Evolutionary conservation across 2,797 vertebrate genomes (phyloP), one percentile per base, ranked within the genome.

Genomic region (Mergus octosetaceus): DNA sequence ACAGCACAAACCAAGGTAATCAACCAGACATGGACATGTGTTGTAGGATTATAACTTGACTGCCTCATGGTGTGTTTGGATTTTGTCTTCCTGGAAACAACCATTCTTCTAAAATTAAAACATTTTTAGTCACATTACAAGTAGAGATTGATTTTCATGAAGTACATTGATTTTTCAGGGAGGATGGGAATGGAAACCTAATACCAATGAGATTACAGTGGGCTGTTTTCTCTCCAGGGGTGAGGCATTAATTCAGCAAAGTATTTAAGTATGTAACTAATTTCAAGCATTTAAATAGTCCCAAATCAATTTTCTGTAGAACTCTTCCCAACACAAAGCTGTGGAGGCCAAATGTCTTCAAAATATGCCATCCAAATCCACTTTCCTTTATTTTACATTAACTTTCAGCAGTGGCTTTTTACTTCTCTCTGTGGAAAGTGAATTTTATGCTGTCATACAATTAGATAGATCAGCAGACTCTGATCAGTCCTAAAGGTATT

Each of bases 261-360:
- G 9, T 74, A 65, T 87, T 93, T 94, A 90, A 83, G 24, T 32
- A 71, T 58, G 25, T 39, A 66, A 25, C 39, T 91, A 69, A 92
- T 93, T 95, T 83, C 76, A 83, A 90, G 57, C 65, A 87, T 87
- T 82, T 92, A 25, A 84, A 90, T 77, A 62, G 57, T 56, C 30
- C 17, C 49, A 80, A 82, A 88, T 58, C 41, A 89, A 74, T 87
- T 93, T 94, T 28, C 69, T 92, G 45, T 17, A 91, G 58, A 89
- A 90, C 9, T 65, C 28, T 38, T 91, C 65, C 53, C 45, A 30
- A 66, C 8, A 80, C 5, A 89, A 62, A 87, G 12, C 25, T 45
- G 3, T 16, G 19, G 21, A 90, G 43, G 13, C 25, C 36, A 82
- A 80, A 89, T 58, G 5, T 56, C 78, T 85, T 80, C 54, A 80